Evolutionary conservation across 1,140 invertebrate genomes (phyloP).

Genomic region (Chymomyza costata): DNA sequence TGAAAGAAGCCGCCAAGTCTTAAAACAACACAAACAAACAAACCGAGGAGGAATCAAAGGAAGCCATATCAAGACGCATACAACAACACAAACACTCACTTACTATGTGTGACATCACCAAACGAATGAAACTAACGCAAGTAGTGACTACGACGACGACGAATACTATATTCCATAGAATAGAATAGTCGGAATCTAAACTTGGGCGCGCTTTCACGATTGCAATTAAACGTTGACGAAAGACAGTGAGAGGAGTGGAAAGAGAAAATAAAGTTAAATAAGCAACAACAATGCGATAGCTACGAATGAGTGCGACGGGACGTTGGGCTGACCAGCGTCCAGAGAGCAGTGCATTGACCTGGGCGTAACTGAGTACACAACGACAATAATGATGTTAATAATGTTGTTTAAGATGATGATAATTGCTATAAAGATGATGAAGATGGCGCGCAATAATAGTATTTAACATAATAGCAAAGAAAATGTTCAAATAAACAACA

Average conservation of each 20-base stretch:
- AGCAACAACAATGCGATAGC: not conserved
- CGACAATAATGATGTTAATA: too few relatives aligned
- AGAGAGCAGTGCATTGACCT: slow-evolving; percentile 49
- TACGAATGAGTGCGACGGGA: too few relatives aligned
- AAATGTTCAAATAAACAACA: slow-evolving; percentile 58
- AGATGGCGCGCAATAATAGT: slow-evolving; percentile 35
- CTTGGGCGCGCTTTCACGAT: slow-evolving; percentile 35
- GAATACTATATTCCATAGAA: slow-evolving; percentile 35
- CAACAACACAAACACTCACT: slow-evolving; percentile 11
- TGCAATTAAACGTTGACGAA: slow-evolving; percentile 40
- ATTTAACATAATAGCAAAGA: slow-evolving; percentile 53
- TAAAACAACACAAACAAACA: slow-evolving; percentile 10
- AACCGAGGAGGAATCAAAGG: slow-evolving; percentile 20
- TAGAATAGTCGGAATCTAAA: slow-evolving; percentile 17
- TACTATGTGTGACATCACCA: slow-evolving; percentile 32
- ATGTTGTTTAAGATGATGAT: too few relatives aligned
- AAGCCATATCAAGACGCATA: slow-evolving; percentile 35
- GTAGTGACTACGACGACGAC: not conserved
- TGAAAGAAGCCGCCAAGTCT: slow-evolving; percentile 13
- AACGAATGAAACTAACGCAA: slow-evolving; percentile 14
- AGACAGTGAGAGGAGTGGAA: not conserved
- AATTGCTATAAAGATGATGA: slow-evolving; percentile 22
- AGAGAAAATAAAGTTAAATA: slow-evolving; percentile 12
- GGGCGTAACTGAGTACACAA: slow-evolving; percentile 42
- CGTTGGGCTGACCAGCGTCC: slow-evolving; percentile 5